Evolutionary conservation across 2,797 vertebrate species (phyloP), one percentile per base, ranked within the genome.

Genomic region (Amblyopsis hoosieri): DNA sequence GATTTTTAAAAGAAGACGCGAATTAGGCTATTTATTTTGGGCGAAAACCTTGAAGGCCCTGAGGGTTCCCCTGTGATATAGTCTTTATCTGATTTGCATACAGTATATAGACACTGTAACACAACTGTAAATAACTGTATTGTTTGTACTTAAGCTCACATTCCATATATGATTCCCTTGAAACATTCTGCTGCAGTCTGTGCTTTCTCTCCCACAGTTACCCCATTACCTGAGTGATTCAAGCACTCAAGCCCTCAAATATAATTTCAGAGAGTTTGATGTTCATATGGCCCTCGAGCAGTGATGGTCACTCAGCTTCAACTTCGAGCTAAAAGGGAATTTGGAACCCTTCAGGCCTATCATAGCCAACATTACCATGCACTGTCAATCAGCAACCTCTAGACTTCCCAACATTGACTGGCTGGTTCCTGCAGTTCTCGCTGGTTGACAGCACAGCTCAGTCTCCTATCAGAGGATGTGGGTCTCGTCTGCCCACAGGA

Each of bases 251-350:
- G 65, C 69, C 70, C 69, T 80, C 65, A 62, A 82, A 79, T 78
- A 71, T 74, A 66, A 84, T 83, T 82, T 74, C 75, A 69, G 60
- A 45, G 33, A 9, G 68, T 63, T 78, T 79, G 78, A 78, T 74
- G 80, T 73, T 78, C 78, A 76, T 64, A 64, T 70, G 75, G 80
- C 65, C 72, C 76, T 74, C 69, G 68, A 81, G 78, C 45, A 6
- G 58, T 74, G 73, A 78, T 82, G 83, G 80, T 82, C 80, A 80
- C 82, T 86, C 80, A 68, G 85, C 73, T 87, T 64, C 68, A 74
- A 69, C 74, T 72, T 79, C 67, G 57, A 67, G 74, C 75, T 71
- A 73, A 64, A 81, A 75, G 72, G 69, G 74, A 72, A 71, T 81
- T 84, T 69, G 73, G 74, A 79, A 81, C 72, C 61, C 72, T 74